phyloP scores from a whole-genome alignment of 2,797 vertebrate genomes.

The Liparis tanakae region DNA sequence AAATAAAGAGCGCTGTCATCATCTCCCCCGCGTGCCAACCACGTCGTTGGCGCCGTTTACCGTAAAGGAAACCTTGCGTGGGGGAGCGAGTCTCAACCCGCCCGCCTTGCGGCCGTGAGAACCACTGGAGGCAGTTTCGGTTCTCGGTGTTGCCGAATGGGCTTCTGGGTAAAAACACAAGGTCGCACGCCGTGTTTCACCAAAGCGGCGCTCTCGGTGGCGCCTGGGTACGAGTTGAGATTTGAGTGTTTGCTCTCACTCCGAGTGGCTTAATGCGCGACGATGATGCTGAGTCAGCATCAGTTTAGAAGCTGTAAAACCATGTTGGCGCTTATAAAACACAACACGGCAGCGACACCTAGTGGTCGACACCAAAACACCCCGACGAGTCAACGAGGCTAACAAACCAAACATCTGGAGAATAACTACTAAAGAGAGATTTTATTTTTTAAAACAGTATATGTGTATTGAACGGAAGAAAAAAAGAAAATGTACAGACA shows the following conservation, averaged over 20 bases:
- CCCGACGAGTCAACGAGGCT: background rate
- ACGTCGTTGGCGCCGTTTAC: conserved; percentile 62
- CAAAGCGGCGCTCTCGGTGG: background rate
- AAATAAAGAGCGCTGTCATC: background rate
- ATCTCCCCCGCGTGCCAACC: conserved; percentile 24
- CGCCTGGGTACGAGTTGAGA: background rate
- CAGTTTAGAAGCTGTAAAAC: background rate
- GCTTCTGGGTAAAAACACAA: background rate
- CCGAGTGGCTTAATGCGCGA: background rate
- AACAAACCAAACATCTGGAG: background rate
- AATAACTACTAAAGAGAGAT: background rate
- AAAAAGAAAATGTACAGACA: conserved; percentile 22
- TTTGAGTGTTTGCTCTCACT: background rate
- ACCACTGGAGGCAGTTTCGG: background rate
- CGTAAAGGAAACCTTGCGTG: conserved; percentile 51
- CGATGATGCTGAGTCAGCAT: background rate
- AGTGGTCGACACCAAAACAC: conserved; percentile 6
- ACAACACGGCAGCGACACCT: conserved; percentile 43
- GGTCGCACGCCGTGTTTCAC: background rate
- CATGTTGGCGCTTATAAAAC: background rate
- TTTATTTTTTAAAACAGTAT: conserved; percentile 26
- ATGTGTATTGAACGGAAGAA: background rate
- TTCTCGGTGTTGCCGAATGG: conserved; percentile 8
- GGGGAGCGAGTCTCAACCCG: conserved; percentile 11
- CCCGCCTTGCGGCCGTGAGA: background rate